Percentiles rank a stretch among this genome's conserved stretches.
These are phyloP conservation scores for Hippasteria phrygiana DNA, from an alignment of 53 echinoderm and acorn worm genomes.

Conservation along the genomic window DNA sequence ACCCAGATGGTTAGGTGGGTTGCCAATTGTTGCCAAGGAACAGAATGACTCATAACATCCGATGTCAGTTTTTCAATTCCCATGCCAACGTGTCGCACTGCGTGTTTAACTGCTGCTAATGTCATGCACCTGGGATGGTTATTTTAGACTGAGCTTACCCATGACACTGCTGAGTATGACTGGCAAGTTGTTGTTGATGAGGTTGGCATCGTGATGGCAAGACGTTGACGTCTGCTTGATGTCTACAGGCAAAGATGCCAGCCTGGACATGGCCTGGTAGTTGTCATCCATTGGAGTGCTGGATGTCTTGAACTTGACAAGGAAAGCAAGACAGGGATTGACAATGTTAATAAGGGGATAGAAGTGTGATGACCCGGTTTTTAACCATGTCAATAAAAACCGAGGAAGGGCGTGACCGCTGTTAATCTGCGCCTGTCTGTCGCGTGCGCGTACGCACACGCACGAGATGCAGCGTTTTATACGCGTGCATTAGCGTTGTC, in stretches of 20 bases:
- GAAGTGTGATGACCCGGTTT: background rate
- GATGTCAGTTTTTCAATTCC: too few relatives aligned
- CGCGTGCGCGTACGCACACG: too few relatives aligned
- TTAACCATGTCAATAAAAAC: too few relatives aligned
- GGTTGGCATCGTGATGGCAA: constrained; percentile 67
- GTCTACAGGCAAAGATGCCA: constrained; percentile 52
- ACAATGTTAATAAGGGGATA: background rate
- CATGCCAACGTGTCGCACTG: background rate
- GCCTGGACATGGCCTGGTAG: constrained; percentile 62
- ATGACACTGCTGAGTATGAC: constrained; percentile 60
- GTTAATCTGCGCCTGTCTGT: too few relatives aligned
- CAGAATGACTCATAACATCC: too few relatives aligned
- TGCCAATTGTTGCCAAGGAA: too few relatives aligned
- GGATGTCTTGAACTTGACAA: constrained; percentile 33
- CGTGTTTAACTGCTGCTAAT: too few relatives aligned
- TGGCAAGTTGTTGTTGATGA: constrained; percentile 80
- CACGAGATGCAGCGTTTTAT: too few relatives aligned
- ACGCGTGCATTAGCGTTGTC: too few relatives aligned
- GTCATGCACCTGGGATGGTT: too few relatives aligned
- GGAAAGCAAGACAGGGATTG: background rate
- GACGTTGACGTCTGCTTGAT: constrained; percentile 36
- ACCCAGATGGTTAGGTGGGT: too few relatives aligned
- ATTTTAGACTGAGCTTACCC: constrained; percentile 46
- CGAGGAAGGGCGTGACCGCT: too few relatives aligned
- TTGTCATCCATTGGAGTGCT: constrained; percentile 66